A percentile compares a stretch with the other conserved stretches of the same genome.
Conservation (phyloP, 2,797 vertebrate species). For the Rhinoraja longicauda region DNA sequence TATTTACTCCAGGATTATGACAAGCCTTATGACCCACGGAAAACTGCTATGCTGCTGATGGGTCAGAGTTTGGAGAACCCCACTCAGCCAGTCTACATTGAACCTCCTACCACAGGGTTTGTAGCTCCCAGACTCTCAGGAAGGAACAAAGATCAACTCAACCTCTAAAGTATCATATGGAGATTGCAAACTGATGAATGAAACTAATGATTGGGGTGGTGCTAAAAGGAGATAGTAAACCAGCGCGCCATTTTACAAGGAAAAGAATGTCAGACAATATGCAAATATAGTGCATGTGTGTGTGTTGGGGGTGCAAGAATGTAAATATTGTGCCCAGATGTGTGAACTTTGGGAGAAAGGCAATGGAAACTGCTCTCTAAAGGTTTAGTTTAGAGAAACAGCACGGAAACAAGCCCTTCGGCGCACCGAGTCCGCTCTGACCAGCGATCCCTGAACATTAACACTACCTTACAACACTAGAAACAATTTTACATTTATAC, state of each 20-base stretch:
- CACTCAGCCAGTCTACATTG: conserved; percentile 43
- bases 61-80: conserved; percentile 58
- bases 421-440: too few species aligned
- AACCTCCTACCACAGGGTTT: conserved; percentile 53
- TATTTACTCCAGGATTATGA: conserved; percentile 54
- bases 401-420: too few species aligned
- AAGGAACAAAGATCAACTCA: neutral
- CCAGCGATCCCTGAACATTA: too few species aligned
- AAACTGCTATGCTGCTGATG: conserved; percentile 56
- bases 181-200: neutral
- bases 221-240: neutral
- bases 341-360: neutral
- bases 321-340: too few species aligned
- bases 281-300: neutral
- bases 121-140: neutral
- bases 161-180: neutral
- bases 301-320: neutral
- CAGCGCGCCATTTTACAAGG: neutral
- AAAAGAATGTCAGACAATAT: neutral
- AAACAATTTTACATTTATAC: too few species aligned
- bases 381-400: too few species aligned
- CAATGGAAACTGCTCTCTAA: neutral
- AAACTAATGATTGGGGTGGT: neutral
- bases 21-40: conserved; percentile 56
- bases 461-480: too few species aligned